Conservation (phyloP, 2,113 vertebrate species). For the Sebastes fasciatus region DNA sequence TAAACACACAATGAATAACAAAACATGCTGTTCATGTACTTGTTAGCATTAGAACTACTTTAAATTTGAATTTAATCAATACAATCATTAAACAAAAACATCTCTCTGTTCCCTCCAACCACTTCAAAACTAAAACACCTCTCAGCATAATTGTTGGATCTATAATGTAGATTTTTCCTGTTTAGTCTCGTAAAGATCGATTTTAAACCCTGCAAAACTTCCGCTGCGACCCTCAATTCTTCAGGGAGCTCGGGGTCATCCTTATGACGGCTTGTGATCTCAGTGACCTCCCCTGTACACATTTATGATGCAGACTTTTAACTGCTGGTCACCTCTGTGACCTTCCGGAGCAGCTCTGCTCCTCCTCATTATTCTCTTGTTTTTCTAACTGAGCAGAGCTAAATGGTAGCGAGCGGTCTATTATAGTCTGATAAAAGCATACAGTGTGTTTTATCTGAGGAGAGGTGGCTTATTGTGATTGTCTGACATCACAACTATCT, state of each 20-base stretch:
- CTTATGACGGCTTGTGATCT: conserved; percentile 31
- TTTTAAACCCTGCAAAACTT: background rate
- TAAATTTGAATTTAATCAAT: background rate
- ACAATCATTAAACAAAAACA: background rate
- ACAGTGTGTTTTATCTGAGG: background rate
- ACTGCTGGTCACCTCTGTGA: conserved; percentile 16
- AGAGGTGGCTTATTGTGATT: background rate
- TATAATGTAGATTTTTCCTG: background rate
- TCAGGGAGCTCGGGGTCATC: conserved; percentile 22
- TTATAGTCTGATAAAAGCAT: background rate
- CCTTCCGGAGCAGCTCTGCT: background rate
- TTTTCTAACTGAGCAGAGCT: background rate
- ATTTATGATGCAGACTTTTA: background rate
- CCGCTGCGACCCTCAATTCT: background rate
- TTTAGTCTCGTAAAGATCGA: background rate
- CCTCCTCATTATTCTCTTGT: conserved; percentile 16
- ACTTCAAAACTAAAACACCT: background rate
- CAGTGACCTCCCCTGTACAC: background rate
- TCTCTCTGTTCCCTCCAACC: background rate
- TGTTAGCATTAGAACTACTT: background rate
- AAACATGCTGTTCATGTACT: background rate
- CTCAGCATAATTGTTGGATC: background rate
- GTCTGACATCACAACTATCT: background rate
- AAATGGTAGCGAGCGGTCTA: background rate
- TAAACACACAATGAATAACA: background rate